Conservation (phyloP, 2,797 vertebrate genomes). For the Acanthurus tractus region DNA sequence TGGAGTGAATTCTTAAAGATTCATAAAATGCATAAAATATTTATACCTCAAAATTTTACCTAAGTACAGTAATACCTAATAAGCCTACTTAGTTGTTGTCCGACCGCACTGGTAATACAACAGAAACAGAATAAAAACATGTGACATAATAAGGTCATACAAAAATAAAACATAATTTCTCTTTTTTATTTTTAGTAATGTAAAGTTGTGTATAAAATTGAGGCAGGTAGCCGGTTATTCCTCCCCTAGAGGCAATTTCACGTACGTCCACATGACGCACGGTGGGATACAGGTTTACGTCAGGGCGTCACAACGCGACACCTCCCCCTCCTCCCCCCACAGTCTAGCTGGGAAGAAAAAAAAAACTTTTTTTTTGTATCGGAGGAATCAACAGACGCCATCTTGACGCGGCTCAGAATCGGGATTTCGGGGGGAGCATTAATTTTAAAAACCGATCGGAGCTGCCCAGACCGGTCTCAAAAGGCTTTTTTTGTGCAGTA, state of each 20-base stretch:
- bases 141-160: background rate
- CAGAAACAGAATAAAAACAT: background rate
- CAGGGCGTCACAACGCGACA: conserved; percentile 81
- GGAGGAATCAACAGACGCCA: conserved; percentile 99
- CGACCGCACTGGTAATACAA: background rate
- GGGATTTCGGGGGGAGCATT: conserved; percentile 86
- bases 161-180: background rate
- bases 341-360: conserved; percentile 87
- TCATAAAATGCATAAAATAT: background rate
- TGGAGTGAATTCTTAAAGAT: background rate
- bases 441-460: conserved; percentile 83
- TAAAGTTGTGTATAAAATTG: conserved; percentile 2
- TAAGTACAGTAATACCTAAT: background rate
- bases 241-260: conserved; percentile 67
- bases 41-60: background rate
- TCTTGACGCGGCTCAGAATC: conserved; percentile 92
- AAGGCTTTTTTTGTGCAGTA: conserved; percentile 72
- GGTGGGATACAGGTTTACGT: conserved; percentile 78
- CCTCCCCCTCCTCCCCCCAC: conserved; percentile 75
- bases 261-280: conserved; percentile 79
- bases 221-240: conserved; percentile 37
- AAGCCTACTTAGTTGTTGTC: background rate
- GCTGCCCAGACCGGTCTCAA: conserved; percentile 64
- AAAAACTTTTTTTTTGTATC: conserved; percentile 90
- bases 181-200: background rate